phyloP scores from a whole-genome alignment of 2,797 vertebrate genomes.

The Cuniculus paca region DNA sequence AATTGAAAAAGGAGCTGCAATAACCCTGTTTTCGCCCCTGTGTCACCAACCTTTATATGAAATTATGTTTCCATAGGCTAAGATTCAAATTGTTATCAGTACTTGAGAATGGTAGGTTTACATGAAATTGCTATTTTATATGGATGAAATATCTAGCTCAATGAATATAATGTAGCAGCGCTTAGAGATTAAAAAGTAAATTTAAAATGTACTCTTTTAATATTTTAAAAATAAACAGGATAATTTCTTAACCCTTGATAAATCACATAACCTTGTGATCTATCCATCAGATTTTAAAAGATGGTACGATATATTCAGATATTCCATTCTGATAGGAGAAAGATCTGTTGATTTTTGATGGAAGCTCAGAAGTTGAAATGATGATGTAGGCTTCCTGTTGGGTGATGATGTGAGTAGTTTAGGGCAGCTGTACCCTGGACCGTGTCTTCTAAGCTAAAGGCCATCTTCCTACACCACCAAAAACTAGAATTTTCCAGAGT shows the following conservation, averaged over 20 bases:
- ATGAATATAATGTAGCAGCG: neutral
- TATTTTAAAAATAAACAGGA: neutral
- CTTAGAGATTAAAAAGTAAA: slow-evolving; percentile 35
- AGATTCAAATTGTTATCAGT: neutral
- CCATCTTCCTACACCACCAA: neutral
- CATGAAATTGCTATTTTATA: neutral
- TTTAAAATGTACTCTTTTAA: slow-evolving; percentile 5
- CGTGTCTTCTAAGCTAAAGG: neutral
- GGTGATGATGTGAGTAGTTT: neutral
- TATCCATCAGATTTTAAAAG: slow-evolving; percentile 8
- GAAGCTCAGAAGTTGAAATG: neutral
- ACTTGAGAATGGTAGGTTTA: neutral
- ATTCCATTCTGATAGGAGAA: neutral
- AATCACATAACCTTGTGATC: neutral
- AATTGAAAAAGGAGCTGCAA: slow-evolving; percentile 60
- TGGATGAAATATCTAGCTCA: neutral
- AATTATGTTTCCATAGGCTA: slow-evolving; percentile 49
- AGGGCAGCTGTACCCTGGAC: neutral
- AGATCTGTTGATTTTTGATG: neutral
- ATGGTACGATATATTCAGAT: neutral
- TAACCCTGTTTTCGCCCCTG: neutral
- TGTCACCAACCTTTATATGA: slow-evolving; percentile 34
- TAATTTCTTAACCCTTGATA: slow-evolving; percentile 19
- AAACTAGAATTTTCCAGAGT: slow-evolving; percentile 11
- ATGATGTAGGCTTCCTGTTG: neutral